A percentile compares a stretch with the other conserved stretches of the same genome.
Conservation (phyloP, 2,113 vertebrate genomes). For the Nanorana parkeri region DNA sequence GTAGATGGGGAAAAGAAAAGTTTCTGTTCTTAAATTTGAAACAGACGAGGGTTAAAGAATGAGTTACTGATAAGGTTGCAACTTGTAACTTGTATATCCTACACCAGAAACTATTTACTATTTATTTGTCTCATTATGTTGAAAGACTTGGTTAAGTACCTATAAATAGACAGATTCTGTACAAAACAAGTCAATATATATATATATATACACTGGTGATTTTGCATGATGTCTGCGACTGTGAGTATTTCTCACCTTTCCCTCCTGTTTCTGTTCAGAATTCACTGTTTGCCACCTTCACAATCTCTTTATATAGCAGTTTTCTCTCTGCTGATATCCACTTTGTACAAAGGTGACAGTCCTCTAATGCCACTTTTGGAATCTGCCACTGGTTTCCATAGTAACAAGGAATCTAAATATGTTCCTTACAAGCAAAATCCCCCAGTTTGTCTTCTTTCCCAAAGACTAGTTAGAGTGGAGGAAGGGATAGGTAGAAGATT, state of each 20-base stretch:
- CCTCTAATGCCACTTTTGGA: constrained; percentile 55
- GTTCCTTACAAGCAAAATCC: constrained; percentile 42
- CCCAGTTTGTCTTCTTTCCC: constrained; percentile 36
- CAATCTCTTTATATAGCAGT: constrained; percentile 38
- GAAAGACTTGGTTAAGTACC: neutral
- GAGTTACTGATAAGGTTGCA: no score
- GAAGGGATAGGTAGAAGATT: neutral
- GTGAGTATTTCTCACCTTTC: neutral
- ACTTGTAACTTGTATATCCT: no score
- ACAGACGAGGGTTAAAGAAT: no score
- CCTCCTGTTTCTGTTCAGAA: neutral
- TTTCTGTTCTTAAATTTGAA: no score
- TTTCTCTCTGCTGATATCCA: constrained; percentile 41
- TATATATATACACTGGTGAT: neutral
- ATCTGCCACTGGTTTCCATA: constrained; percentile 54
- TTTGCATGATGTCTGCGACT: neutral
- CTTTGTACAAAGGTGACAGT: constrained; percentile 54
- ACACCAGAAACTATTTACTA: no score
- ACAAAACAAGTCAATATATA: neutral
- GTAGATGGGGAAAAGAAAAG: no score
- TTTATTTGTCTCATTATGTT: neutral
- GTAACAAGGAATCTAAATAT: constrained; percentile 53
- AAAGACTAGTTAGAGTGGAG: constrained; percentile 11
- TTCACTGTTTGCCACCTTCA: constrained; percentile 4
- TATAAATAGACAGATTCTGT: neutral